Conservation (phyloP, 2,888 invertebrate species). For the Emmelina monodactyla region DNA sequence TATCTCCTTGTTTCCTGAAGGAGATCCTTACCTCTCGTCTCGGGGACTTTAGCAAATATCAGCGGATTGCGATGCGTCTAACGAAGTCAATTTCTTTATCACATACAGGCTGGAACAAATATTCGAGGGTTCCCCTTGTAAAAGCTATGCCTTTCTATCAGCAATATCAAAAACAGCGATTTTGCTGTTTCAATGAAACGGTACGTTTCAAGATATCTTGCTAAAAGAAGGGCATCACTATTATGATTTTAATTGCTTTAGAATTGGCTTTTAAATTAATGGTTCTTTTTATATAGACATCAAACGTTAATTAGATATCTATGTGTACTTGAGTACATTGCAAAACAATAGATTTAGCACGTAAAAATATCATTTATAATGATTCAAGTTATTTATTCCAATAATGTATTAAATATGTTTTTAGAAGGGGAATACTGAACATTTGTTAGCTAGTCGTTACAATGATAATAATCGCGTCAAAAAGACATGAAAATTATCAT, state of each 20-base stretch:
- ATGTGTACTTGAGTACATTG: too few relatives aligned
- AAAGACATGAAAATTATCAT: constrained; percentile 26
- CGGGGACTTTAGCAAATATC: constrained; percentile 28
- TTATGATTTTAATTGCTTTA: constrained; percentile 40
- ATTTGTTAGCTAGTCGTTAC: constrained; percentile 42
- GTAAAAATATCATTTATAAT: too few relatives aligned
- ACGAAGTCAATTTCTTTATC: constrained; percentile 36
- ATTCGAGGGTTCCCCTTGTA: constrained; percentile 59
- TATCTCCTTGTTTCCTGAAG: too few relatives aligned
- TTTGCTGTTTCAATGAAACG: neutral
- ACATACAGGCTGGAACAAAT: constrained; percentile 63
- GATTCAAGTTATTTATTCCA: too few relatives aligned
- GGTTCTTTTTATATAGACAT: too few relatives aligned
- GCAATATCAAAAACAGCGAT: constrained; percentile 9
- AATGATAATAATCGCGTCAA: constrained; percentile 46
- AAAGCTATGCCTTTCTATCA: constrained; percentile 41
- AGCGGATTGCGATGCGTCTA: constrained; percentile 32
- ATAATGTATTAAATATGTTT: too few relatives aligned
- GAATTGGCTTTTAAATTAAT: too few relatives aligned
- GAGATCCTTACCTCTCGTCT: constrained; percentile 44
- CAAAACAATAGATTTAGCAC: too few relatives aligned
- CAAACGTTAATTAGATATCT: too few relatives aligned
- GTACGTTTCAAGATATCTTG: neutral
- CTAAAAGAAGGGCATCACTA: too few relatives aligned
- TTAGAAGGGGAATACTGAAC: constrained; percentile 60